These are phyloP conservation scores for Lucilia cuprina DNA, from an alignment of 1,140 invertebrate genomes.

Conservation along the genomic window DNA sequence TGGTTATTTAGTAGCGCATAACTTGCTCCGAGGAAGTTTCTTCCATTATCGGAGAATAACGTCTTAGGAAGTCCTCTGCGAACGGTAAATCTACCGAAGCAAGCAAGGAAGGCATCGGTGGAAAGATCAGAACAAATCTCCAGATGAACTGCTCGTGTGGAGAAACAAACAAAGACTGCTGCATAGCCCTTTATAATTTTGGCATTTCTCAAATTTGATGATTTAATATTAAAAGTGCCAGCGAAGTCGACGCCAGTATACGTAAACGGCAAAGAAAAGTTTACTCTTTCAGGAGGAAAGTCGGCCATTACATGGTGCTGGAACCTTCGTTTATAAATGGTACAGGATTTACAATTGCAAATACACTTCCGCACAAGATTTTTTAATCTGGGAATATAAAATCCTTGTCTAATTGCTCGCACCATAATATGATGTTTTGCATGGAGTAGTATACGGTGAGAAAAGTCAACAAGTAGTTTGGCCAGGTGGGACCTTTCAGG, in stretches of 20 bases:
- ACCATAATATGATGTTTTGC: constrained; percentile 16
- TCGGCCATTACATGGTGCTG: not conserved
- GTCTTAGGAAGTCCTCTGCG: not conserved
- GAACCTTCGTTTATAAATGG: not conserved
- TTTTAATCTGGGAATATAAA: constrained; percentile 5
- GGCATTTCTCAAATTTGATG: not conserved
- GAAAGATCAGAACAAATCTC: not conserved
- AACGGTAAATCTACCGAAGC: not conserved
- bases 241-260: not conserved
- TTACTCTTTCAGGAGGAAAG: not conserved
- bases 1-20: not conserved
- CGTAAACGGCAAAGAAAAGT: too few species aligned
- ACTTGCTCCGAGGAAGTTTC: constrained; percentile 46
- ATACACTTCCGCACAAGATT: not conserved
- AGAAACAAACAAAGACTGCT: not conserved
- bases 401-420: constrained; percentile 19
- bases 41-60: not conserved
- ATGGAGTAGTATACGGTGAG: not conserved
- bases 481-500: not conserved
- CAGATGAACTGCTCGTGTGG: not conserved
- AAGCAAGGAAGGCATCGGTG: not conserved
- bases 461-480: not conserved
- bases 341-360: not conserved
- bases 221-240: not conserved
- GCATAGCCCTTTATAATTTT: not conserved